Evolutionary conservation across 2,888 invertebrate species (phyloP).

Genomic region (Ischnus inquisitorius): DNA sequence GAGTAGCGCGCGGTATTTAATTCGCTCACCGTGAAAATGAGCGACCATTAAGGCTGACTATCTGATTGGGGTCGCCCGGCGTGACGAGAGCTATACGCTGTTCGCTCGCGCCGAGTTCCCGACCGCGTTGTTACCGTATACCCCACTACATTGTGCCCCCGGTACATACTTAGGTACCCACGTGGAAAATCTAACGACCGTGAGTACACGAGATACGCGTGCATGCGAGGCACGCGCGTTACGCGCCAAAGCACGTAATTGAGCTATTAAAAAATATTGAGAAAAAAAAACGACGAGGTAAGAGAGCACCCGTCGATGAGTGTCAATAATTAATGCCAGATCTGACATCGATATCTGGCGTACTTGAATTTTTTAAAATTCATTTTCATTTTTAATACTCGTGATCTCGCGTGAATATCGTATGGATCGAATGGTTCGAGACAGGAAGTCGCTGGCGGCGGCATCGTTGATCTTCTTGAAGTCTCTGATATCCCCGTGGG

Average conservation of each 20-base stretch:
- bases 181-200: slow-evolving; percentile 73
- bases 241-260: slow-evolving; percentile 70
- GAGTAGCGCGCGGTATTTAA: slow-evolving; percentile 63
- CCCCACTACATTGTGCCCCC: slow-evolving; percentile 33
- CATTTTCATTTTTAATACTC: neutral
- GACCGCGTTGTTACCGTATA: slow-evolving; percentile 1
- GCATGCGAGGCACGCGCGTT: slow-evolving; percentile 59
- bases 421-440: slow-evolving; percentile 27
- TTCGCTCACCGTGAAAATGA: slow-evolving; percentile 73
- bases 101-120: slow-evolving; percentile 53
- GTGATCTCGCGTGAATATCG: neutral
- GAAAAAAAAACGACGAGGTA: slow-evolving; percentile 47
- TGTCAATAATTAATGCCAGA: neutral
- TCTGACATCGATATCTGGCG: neutral
- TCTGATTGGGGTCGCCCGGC: slow-evolving; percentile 71
- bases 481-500: slow-evolving; percentile 43
- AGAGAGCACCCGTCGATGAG: slow-evolving; percentile 4
- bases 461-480: slow-evolving; percentile 63
- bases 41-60: slow-evolving; percentile 69
- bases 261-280: slow-evolving; percentile 62
- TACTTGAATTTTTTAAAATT: neutral
- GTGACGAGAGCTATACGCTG: slow-evolving; percentile 68
- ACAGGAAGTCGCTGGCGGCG: slow-evolving; percentile 64
- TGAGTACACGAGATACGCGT: slow-evolving; percentile 64
- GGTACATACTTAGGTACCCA: slow-evolving; percentile 67